A percentile compares a stretch with the other conserved stretches of the same genome.
These are phyloP conservation scores for Varanus komodoensis DNA, from an alignment of 2,113 vertebrate genomes.

Conservation along the genomic window DNA sequence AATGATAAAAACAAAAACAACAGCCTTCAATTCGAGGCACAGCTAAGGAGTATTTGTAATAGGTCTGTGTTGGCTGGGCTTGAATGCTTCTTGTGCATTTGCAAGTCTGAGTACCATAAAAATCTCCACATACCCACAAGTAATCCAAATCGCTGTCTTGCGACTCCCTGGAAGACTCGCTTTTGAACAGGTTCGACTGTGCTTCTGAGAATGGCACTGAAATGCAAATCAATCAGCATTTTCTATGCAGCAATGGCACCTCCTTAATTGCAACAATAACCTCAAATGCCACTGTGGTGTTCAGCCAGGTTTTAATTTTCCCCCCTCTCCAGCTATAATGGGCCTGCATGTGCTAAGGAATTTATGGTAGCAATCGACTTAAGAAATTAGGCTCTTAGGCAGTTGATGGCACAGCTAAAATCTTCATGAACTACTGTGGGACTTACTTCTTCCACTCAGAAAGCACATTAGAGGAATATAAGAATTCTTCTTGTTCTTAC, in stretches of 20 bases:
- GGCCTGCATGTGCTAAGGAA: background rate
- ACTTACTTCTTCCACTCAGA: background rate
- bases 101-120: constrained; percentile 27
- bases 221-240: background rate
- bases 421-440: constrained; percentile 12
- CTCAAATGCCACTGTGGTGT: background rate
- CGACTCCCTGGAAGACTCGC: background rate
- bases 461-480: background rate
- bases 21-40: constrained; percentile 23
- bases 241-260: constrained; percentile 22
- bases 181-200: constrained; percentile 20
- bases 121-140: background rate
- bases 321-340: background rate
- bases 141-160: background rate
- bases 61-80: constrained; percentile 1
- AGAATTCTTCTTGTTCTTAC: background rate
- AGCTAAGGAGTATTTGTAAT: constrained; percentile 37
- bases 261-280: constrained; percentile 27
- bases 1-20: constrained; percentile 40
- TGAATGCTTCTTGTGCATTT: constrained; percentile 12
- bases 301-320: background rate
- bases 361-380: constrained; percentile 25
- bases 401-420: rapidly evolving
- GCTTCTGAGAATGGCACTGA: constrained; percentile 1
- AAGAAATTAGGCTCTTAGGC: constrained; percentile 23